phyloP scores from a whole-genome alignment of 2,888 invertebrate species.

The Omphaloscelis lunosa region DNA sequence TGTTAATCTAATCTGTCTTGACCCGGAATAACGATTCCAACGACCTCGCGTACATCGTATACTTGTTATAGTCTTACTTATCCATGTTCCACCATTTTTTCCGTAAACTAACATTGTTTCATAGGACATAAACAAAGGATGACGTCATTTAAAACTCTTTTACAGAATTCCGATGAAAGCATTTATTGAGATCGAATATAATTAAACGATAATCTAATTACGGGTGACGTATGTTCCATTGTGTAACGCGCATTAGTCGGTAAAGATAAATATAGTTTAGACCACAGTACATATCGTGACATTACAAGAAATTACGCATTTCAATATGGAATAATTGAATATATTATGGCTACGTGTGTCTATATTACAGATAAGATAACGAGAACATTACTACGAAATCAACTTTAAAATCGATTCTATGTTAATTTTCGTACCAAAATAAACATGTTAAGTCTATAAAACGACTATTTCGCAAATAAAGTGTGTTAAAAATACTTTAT shows the following conservation, averaged over 20 bases:
- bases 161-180: constrained; percentile 27
- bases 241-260: constrained; percentile 45
- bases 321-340: constrained; percentile 73
- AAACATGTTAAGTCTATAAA: constrained; percentile 3
- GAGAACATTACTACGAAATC: constrained; percentile 23
- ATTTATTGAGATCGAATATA: constrained; percentile 32
- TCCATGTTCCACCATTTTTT: constrained; percentile 25
- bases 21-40: constrained; percentile 60
- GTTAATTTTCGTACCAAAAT: constrained; percentile 17
- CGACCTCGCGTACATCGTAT: constrained; percentile 46
- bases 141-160: constrained; percentile 26
- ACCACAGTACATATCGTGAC: constrained; percentile 46
- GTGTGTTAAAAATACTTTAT: constrained; percentile 35
- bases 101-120: not conserved
- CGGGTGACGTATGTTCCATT: constrained; percentile 49
- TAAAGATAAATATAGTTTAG: constrained; percentile 50
- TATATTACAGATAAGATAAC: constrained; percentile 77
- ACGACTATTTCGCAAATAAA: constrained; percentile 21
- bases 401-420: constrained; percentile 31
- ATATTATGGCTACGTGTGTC: constrained; percentile 72
- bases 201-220: constrained; percentile 55
- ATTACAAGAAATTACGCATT: constrained; percentile 74
- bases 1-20: constrained; percentile 67
- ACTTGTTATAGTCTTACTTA: constrained; percentile 33
- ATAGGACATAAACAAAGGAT: constrained; percentile 14